Conservation (phyloP, 2,888 invertebrate species). For the Pachliopta kotzebuea region DNA sequence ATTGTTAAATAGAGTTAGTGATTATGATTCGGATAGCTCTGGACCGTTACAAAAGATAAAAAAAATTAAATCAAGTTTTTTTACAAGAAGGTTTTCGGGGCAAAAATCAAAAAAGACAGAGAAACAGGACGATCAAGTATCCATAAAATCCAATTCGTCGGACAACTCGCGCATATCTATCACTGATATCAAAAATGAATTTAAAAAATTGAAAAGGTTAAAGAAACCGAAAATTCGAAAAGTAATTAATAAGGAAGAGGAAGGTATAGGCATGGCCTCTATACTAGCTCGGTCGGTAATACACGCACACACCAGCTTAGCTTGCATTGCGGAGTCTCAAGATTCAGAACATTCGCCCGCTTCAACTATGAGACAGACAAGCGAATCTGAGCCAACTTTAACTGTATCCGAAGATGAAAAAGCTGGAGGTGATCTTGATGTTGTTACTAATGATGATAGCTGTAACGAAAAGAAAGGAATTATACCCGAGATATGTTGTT, state of each 20-base stretch:
- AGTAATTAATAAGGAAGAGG: conserved; percentile 61
- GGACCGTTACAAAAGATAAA: conserved; percentile 79
- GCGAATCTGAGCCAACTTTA: conserved; percentile 66
- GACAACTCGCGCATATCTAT: conserved; percentile 71
- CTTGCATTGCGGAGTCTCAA: conserved; percentile 79
- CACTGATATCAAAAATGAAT: conserved; percentile 63
- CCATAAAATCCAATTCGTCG: conserved; percentile 74
- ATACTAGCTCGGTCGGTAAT: conserved; percentile 84
- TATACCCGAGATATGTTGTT: conserved; percentile 59
- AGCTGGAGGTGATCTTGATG: conserved; percentile 30
- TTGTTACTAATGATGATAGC: conserved; percentile 32
- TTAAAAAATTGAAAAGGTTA: conserved; percentile 65
- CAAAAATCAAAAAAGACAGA: conserved; percentile 79
- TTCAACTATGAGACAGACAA: conserved; percentile 61
- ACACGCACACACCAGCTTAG: conserved; percentile 79
- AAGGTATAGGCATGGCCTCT: conserved; percentile 83
- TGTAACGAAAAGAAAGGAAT: conserved; percentile 30
- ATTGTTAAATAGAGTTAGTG: conserved; percentile 78
- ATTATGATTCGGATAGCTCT: conserved; percentile 64
- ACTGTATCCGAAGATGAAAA: conserved; percentile 54
- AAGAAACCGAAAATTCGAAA: conserved; percentile 66
- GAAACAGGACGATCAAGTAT: conserved; percentile 74
- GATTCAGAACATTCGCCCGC: conserved; percentile 70
- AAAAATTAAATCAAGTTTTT: conserved; percentile 81
- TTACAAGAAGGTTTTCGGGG: conserved; percentile 82